These are phyloP conservation scores for Notechis scutatus DNA, from an alignment of 2,113 vertebrate species.

Conservation along the genomic window DNA sequence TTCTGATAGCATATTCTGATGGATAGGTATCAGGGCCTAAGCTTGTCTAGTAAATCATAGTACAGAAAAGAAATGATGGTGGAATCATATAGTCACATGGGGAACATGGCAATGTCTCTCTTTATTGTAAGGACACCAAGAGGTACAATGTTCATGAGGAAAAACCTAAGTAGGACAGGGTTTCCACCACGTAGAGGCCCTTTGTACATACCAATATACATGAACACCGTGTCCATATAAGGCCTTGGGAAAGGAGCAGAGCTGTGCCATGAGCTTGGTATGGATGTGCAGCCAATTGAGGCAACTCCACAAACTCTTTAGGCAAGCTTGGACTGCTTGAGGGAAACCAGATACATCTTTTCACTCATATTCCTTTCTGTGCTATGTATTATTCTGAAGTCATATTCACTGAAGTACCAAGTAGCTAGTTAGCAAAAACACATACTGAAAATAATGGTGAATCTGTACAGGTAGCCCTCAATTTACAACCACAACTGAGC, in stretches of 20 bases:
- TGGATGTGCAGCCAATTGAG: neutral
- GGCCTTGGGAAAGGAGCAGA: neutral
- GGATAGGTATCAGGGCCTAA: neutral
- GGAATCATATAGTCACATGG: neutral
- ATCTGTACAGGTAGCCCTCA: neutral
- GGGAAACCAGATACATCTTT: neutral
- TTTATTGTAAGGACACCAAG: neutral
- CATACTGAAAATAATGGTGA: neutral
- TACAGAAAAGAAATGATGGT: neutral
- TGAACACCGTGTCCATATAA: neutral
- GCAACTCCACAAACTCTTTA: neutral
- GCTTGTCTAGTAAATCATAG: neutral
- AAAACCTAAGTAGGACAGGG: neutral
- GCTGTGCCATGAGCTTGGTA: neutral
- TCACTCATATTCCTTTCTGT: neutral
- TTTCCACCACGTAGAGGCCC: neutral
- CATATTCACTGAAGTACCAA: neutral
- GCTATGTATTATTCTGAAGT: neutral
- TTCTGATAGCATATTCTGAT: neutral
- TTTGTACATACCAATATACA: neutral
- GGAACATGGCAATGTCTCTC: neutral
- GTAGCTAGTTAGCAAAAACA: neutral
- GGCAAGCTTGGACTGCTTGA: neutral
- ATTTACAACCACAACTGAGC: neutral
- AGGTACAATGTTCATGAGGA: neutral